Evolutionary conservation across 2,888 invertebrate species (phyloP).

Genomic region (Slavum lentiscoides): DNA sequence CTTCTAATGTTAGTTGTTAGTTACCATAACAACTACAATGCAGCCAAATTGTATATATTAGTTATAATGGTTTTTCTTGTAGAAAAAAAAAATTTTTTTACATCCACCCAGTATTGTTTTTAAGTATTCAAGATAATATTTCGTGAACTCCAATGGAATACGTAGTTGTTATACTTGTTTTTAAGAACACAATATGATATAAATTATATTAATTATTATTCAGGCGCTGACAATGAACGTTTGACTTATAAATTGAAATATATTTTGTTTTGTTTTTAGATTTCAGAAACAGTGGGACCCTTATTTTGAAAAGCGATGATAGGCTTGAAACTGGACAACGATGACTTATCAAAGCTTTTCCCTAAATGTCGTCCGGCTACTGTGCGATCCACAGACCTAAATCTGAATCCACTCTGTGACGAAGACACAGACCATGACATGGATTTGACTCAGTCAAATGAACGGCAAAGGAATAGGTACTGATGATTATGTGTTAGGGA

Average conservation of each 20-base stretch:
- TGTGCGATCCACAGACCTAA: constrained; percentile 62
- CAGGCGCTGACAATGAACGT: neutral
- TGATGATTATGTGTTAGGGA: constrained; percentile 5
- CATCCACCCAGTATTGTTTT: constrained; percentile 16
- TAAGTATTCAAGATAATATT: constrained; percentile 19
- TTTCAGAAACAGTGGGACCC: constrained; percentile 46
- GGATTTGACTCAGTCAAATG: constrained; percentile 58
- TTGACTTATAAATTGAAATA: constrained; percentile 6
- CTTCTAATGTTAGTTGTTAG: constrained; percentile 49
- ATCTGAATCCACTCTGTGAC: constrained; percentile 63
- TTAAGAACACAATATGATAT: neutral
- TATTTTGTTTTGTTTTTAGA: constrained; percentile 26
- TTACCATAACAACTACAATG: constrained; percentile 48
- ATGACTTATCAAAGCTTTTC: constrained; percentile 82
- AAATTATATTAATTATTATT: constrained; percentile 4
- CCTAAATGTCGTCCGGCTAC: constrained; percentile 77
- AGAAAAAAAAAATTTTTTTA: constrained; percentile 14
- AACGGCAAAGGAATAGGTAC: constrained; percentile 48
- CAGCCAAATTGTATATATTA: constrained; percentile 39
- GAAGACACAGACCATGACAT: constrained; percentile 62
- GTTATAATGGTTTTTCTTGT: constrained; percentile 15
- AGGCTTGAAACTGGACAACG: constrained; percentile 60
- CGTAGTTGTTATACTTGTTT: constrained; percentile 4
- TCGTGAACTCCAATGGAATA: constrained; percentile 7
- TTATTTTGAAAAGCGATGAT: constrained; percentile 56